Evolutionary conservation across 2,888 invertebrate species (phyloP).

Genomic region (Diogma glabrata): DNA sequence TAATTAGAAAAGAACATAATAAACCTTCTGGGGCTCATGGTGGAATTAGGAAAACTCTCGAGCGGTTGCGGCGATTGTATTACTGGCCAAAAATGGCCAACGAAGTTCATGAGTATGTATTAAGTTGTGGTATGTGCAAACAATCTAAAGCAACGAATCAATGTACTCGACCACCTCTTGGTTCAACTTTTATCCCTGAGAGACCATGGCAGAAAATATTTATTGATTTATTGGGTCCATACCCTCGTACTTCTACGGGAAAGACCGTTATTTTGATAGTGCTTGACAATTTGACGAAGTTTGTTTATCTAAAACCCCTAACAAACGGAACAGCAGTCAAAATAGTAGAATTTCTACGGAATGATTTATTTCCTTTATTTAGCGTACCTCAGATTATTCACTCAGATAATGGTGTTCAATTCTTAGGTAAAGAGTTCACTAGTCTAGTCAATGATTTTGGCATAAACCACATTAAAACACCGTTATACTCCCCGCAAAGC

Average conservation of each 20-base stretch:
- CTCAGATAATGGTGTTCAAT: background rate
- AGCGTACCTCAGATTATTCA: background rate
- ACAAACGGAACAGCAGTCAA: background rate
- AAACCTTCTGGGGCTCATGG: background rate
- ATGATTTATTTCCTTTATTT: background rate
- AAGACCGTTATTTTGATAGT: background rate
- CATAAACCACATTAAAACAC: background rate
- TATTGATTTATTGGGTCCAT: background rate
- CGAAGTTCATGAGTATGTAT: slow-evolving; percentile 3
- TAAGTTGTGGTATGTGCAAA: background rate
- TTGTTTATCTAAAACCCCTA: background rate
- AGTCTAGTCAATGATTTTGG: background rate
- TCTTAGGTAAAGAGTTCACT: too few relatives aligned
- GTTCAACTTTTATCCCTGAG: background rate
- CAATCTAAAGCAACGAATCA: background rate
- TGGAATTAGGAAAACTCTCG: background rate
- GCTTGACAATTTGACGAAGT: background rate
- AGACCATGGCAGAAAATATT: background rate
- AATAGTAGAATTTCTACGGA: background rate
- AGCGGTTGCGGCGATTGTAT: too few relatives aligned
- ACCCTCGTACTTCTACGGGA: background rate
- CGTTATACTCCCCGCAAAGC: background rate
- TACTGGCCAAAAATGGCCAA: slow-evolving; percentile 10
- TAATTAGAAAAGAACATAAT: background rate
- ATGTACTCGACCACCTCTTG: background rate